Base-by-base conservation (phyloP, 2,113 vertebrate genomes). In the Condylura cristata region DNA sequence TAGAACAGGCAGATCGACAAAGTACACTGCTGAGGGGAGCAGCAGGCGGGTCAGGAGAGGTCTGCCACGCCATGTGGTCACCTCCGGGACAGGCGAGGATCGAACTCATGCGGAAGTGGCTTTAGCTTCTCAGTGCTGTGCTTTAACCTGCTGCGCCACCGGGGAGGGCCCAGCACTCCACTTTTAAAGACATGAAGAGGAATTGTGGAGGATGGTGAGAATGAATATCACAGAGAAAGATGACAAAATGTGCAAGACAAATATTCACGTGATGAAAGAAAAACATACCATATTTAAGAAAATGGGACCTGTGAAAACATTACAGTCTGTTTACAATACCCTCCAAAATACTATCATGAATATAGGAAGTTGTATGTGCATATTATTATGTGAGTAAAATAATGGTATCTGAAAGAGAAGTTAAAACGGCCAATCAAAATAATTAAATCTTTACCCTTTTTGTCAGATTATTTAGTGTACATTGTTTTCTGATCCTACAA, bases 371-470 rank as follows among this genome's bases (percentile, higher is more conserved):
- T 32, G 85, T 46, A 44, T 17, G 51, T 0, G 1, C 26, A 32
- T 68, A 7, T n/a, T 63, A 48, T 94, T 39, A 63, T 37, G 86
- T 39, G 44, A 75, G 30, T 70, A 86, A 51, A 90, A 41, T 60
- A 89, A 79, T 82, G 32, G 39, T 18, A 61, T 68, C 39, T 37
- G n/a, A 61, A 86, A 60, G 39, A 91, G 34, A 80, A 94, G 76
- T 86, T 91, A 86, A 51, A 28, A 90, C 28, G 32, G 58, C 12
- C n/a, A 93, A 65, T 79, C n/a, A 86, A 71, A 94, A 79, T 68
- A 13, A 94, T 78, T 53, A 76, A 24, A 76, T 74, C 30, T 71
- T 90, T 56, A 56, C 81, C 22, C 26, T 53, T 78, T 82, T 17
- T 63, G 6, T 32, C 39, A 82, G 44, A 85, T 41, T 80, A 34